Evolutionary conservation across 92 coral and sea anemone genomes (phyloP), one percentile per base, ranked within the genome.

Genomic region (Palythoa caribaeorum): DNA sequence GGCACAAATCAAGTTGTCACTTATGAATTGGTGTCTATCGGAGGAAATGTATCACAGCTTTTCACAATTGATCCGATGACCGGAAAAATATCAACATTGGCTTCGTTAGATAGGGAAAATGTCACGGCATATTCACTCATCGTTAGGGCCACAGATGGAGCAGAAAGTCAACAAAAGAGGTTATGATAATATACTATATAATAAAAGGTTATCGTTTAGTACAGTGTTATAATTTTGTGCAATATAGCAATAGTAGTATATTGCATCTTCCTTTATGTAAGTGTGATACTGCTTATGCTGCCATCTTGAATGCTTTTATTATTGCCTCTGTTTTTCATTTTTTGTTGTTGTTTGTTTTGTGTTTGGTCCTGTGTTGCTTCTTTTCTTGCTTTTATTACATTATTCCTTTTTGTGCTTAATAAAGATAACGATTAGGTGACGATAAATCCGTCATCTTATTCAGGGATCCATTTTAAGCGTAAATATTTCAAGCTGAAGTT

Each of bases 21-120:
- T 8, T 91, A 91, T 81, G 77, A 68, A 50, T 69, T 91, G 9
- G 79, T 84, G 28, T 86, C 72, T 12, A 75, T 71, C 72, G 92
- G 28, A 80, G 71, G 69, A 19, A 80, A 63, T 40, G 54, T 17
- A 19, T 80, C 54, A 3, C 57, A 38, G 6, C 55, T 59, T 3
- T 94, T 94, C 72, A 47, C 83, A 15, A 84, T 94, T 40, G 87
- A 89, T 79, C 78, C 93, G 2, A 17, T 73, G 20, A 89, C 93
- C 52, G 96, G 96, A 37, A 77, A 93, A 48, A 92, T 94, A 65
- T 78, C 60, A 83, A 92, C 93, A 37, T 86, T 93, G 20, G 55
- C 66, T 38, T 88, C 81, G 65, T 87, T 94, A 76, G 94, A 94
- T 71, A 88, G 96, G 10, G 96, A 94, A 80, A 80, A 86, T 40